A percentile compares a stretch with the other conserved stretches of the same genome.
Evolutionary conservation across 2,888 invertebrate genomes (phyloP).

Genomic region (Acleris literana): DNA sequence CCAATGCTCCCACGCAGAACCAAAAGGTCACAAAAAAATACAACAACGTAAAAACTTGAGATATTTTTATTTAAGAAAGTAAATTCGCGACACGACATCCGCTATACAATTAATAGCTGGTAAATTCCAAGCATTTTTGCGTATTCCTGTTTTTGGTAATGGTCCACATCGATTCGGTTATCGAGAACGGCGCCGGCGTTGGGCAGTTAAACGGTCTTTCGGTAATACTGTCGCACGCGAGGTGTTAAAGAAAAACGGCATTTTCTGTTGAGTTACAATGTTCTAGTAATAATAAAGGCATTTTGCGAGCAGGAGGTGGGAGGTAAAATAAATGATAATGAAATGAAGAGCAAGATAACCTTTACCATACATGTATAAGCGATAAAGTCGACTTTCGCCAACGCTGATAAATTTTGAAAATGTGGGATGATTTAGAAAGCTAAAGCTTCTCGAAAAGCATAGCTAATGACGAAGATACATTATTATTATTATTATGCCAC

Average conservation of each 20-base stretch:
- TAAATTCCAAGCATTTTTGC: slow-evolving; percentile 68
- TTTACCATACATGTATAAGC: no score
- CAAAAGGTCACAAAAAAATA: slow-evolving; percentile 49
- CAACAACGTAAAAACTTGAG: slow-evolving; percentile 3
- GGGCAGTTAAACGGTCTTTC: slow-evolving; percentile 36
- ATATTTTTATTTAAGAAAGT: slow-evolving; percentile 5
- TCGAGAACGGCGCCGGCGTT: slow-evolving; percentile 57
- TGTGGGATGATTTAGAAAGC: no score
- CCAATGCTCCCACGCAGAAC: slow-evolving; percentile 50
- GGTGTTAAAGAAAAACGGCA: slow-evolving; percentile 21
- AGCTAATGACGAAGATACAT: no score
- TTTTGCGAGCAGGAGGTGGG: background rate
- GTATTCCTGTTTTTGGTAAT: slow-evolving; percentile 63
- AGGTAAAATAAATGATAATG: background rate
- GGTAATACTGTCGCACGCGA: slow-evolving; percentile 25
- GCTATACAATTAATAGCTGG: slow-evolving; percentile 65
- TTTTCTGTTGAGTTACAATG: slow-evolving; percentile 8
- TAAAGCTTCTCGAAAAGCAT: no score
- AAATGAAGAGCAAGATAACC: background rate
- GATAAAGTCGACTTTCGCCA: no score
- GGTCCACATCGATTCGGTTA: slow-evolving; percentile 50
- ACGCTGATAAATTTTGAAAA: no score
- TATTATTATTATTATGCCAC: no score
- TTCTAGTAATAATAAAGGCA: background rate
- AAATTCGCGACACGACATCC: slow-evolving; percentile 39